Conservation (phyloP, 30 jellyfish, hydroid and myxozoan genomes). For the Hydractinia echinata region DNA sequence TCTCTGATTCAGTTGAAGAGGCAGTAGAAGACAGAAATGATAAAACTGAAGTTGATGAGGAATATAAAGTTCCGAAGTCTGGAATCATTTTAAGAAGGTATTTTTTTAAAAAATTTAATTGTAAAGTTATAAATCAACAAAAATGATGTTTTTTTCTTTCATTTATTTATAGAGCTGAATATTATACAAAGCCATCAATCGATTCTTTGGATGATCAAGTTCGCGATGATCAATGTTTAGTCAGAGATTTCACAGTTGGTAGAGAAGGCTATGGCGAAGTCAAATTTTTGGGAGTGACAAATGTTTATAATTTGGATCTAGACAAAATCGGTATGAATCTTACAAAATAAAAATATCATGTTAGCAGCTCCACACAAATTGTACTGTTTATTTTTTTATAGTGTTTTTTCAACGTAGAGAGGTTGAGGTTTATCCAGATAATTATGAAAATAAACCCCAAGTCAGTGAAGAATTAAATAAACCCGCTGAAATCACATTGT, state of each 20-base stretch:
- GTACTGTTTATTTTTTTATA: conserved; percentile 7
- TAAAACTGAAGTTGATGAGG: conserved; percentile 17
- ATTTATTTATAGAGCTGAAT: conserved; percentile 62
- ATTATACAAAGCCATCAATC: conserved; percentile 70
- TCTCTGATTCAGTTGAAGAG: conserved; percentile 2
- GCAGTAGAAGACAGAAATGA: conserved; percentile 15
- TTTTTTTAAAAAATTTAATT: not conserved
- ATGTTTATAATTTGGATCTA: conserved; percentile 70
- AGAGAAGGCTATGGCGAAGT: conserved; percentile 95
- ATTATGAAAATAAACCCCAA: conserved; percentile 72
- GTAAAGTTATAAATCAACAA: not conserved
- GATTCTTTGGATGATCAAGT: conserved; percentile 53
- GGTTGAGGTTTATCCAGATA: conserved; percentile 92
- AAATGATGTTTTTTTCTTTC: not conserved
- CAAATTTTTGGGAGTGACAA: conserved; percentile 73
- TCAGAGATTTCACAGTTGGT: conserved; percentile 76
- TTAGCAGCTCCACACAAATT: not conserved
- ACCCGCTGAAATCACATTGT: conserved; percentile 72
- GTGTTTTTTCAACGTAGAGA: conserved; percentile 86
- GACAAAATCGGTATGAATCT: conserved; percentile 68
- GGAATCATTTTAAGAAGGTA: conserved; percentile 12
- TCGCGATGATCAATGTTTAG: conserved; percentile 58
- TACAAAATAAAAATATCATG: not conserved
- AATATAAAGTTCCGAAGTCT: conserved; percentile 16
- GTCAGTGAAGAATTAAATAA: conserved; percentile 83